Evolutionary conservation across 2,797 vertebrate genomes (phyloP), one percentile per base, ranked within the genome.

Genomic region (Hipposideros larvatus): DNA sequence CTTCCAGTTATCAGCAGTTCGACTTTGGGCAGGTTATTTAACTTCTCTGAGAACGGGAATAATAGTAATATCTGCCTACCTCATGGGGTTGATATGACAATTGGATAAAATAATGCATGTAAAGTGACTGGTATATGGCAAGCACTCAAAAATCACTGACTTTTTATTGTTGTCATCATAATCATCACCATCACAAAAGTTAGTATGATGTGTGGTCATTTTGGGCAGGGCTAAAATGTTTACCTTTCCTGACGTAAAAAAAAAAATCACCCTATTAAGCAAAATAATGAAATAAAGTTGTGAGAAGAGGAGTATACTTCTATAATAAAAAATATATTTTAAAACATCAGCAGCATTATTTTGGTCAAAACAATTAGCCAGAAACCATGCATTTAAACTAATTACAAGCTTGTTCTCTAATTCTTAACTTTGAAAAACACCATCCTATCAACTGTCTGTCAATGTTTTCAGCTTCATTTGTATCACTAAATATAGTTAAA

Each of bases 261-360:
- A 77, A 74, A 73, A 48, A n/a, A 51, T 21, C 19, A 85, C 84
- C 7, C 21, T 70, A 34, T 55, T 87, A 83, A 55, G 15, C 18
- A 96, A 94, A 93, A 75, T 90, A 77, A 57, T 31, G 43, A 89
- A 90, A 63, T 90, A 91, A 95, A 19, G 14, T 51, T 71, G 4
- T 86, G 10, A 86, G 34, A 24, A 43, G 24, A 68, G 31, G 3
- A 5, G 5, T 41, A 65, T 51, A 57, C 5, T 70, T 89, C 85
- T 73, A 61, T 48, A 74, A 91, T 57, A 46, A 55, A 86, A 46
- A 55, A 86, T 80, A 63, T 46, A 26, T n/a, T 34, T 59, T 70
- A 70, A 85, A 31, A 28, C 13, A 91, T 66, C 37, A 87, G 51
- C 61, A 83, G 73, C 14, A 37, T 68, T 77, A 80, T 85, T 87